Percentiles rank a stretch among this genome's conserved stretches.
These are phyloP conservation scores for Apogon talboti DNA, from an alignment of 2,797 vertebrate species.

Conservation along the genomic window DNA sequence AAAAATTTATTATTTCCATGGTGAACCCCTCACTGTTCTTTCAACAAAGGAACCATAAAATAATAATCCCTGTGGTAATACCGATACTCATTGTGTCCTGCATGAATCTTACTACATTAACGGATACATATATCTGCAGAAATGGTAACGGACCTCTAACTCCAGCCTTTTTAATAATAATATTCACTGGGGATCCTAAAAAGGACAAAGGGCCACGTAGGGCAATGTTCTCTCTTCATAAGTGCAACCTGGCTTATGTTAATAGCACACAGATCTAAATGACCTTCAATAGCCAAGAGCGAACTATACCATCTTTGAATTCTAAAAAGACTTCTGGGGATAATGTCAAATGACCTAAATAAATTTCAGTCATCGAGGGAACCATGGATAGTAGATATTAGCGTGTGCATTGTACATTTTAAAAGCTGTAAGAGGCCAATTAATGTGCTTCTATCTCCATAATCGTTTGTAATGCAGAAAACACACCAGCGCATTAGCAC, in stretches of 20 bases:
- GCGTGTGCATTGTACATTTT: constrained; percentile 45
- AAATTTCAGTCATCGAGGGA: constrained; percentile 60
- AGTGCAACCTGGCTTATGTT: constrained; percentile 67
- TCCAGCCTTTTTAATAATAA: constrained; percentile 60
- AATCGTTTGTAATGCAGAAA: constrained; percentile 70
- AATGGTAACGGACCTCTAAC: constrained; percentile 53
- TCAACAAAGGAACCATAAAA: constrained; percentile 44
- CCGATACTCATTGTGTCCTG: constrained; percentile 44
- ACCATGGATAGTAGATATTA: constrained; percentile 37
- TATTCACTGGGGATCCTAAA: constrained; percentile 60
- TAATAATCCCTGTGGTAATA: constrained; percentile 59
- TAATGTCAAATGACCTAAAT: constrained; percentile 77
- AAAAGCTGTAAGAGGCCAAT: constrained; percentile 67
- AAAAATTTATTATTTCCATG: constrained; percentile 45
- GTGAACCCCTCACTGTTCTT: constrained; percentile 39
- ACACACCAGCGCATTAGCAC: constrained; percentile 56
- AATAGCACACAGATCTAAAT: constrained; percentile 72
- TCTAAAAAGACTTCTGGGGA: constrained; percentile 71
- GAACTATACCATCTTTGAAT: constrained; percentile 72
- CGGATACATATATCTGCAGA: constrained; percentile 52
- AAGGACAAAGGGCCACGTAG: constrained; percentile 50
- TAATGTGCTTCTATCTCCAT: constrained; percentile 64
- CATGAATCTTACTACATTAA: constrained; percentile 55
- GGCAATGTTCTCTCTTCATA: constrained; percentile 49
- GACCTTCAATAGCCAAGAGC: constrained; percentile 75